Conservation (phyloP, 2,113 vertebrate genomes). For the Protomyctophum bolini region DNA sequence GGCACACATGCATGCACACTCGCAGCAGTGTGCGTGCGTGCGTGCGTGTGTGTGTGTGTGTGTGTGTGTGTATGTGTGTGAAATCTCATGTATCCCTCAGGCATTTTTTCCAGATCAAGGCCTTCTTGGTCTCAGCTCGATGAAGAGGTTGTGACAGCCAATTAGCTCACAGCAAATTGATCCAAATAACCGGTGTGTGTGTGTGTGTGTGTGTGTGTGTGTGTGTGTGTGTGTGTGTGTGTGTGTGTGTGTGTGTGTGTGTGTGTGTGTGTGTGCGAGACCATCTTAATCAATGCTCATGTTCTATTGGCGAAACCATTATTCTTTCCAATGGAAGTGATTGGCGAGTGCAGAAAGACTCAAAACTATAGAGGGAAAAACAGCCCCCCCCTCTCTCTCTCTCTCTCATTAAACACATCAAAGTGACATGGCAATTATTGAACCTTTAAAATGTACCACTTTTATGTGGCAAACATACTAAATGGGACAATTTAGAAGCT, state of each 20-base stretch:
- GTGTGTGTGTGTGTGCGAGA: neutral
- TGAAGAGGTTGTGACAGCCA: slow-evolving; percentile 67
- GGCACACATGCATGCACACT: neutral
- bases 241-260: neutral
- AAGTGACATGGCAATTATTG: neutral
- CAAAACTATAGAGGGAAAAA: slow-evolving; percentile 34
- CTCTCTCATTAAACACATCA: neutral
- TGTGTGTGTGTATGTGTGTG: neutral
- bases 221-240: neutral
- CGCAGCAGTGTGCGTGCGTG: neutral
- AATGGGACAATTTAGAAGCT: neutral
- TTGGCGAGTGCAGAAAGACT: slow-evolving; percentile 23
- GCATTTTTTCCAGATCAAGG: slow-evolving; percentile 60
- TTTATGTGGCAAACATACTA: neutral
- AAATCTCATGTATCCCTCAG: slow-evolving; percentile 28
- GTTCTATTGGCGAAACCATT: slow-evolving; percentile 63
- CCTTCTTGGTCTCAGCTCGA: slow-evolving; percentile 49
- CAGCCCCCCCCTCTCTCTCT: neutral
- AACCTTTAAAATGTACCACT: neutral
- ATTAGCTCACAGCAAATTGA: slow-evolving; percentile 67
- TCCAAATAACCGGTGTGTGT: slow-evolving; percentile 29
- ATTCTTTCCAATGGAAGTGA: slow-evolving; percentile 55
- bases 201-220: slow-evolving; percentile 14
- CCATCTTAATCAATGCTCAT: slow-evolving; percentile 49
- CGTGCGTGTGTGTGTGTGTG: neutral